Evolutionary conservation across 2,888 invertebrate genomes (phyloP).

Genomic region (Eilema sororculum): DNA sequence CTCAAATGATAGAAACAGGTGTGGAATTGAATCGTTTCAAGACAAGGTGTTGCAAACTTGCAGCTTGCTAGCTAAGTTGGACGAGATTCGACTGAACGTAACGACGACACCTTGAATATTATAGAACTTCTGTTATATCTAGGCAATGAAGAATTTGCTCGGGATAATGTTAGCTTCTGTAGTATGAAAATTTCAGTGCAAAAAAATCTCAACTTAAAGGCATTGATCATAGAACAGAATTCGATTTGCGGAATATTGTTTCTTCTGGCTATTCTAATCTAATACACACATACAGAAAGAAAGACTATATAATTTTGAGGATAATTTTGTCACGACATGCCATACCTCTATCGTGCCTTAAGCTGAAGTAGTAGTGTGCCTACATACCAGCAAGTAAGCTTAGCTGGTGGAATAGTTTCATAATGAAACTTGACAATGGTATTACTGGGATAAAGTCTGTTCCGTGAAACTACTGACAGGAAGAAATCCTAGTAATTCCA

Average conservation of each 20-base stretch:
- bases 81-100: constrained; percentile 34
- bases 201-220: no score
- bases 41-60: constrained; percentile 37
- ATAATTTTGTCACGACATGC: no score
- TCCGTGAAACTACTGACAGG: no score
- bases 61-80: constrained; percentile 44
- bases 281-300: background rate
- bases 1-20: constrained; percentile 47
- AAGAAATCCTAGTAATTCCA: no score
- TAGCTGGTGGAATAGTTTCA: no score
- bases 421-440: no score
- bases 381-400: no score
- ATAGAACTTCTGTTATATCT: constrained; percentile 22
- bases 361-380: no score
- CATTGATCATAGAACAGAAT: no score
- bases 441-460: no score
- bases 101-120: constrained; percentile 39
- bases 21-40: constrained; percentile 44
- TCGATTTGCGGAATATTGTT: background rate
- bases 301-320: no score
- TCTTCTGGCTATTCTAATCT: background rate
- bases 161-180: background rate
- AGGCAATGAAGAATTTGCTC: background rate
- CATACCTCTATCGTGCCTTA: no score
- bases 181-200: background rate